Conservation (phyloP, 1,140 invertebrate genomes). For the Hypsibius dujardini region DNA sequence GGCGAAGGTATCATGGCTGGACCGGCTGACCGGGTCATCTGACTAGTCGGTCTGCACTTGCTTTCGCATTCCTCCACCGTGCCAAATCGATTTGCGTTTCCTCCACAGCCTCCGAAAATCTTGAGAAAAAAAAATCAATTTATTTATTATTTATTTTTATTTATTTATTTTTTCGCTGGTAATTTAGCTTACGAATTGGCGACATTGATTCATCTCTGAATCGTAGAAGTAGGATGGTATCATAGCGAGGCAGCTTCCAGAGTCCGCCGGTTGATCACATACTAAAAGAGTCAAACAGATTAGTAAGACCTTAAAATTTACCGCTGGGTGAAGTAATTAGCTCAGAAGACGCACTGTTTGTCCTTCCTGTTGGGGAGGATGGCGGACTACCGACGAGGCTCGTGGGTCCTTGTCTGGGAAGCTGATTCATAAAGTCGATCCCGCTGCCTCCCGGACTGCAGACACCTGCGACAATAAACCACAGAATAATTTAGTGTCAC, state of each 20-base stretch:
- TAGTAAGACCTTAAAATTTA: background rate
- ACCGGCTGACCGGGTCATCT: too few species aligned
- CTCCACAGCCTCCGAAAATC: constrained; percentile 22
- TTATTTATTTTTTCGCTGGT: too few species aligned
- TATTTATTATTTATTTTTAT: background rate
- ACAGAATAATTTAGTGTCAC: too few species aligned
- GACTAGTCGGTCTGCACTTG: constrained; percentile 6
- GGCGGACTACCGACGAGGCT: background rate
- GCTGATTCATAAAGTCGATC: background rate
- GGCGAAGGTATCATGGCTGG: too few species aligned
- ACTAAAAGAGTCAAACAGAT: constrained; percentile 32
- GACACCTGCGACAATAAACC: too few species aligned
- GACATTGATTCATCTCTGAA: constrained; percentile 52
- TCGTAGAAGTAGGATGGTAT: constrained; percentile 53
- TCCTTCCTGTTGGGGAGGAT: background rate
- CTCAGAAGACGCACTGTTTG: background rate
- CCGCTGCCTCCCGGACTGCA: background rate
- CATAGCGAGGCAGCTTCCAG: constrained; percentile 36
- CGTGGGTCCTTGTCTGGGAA: background rate
- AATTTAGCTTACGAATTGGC: constrained; percentile 37
- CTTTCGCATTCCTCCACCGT: constrained; percentile 19
- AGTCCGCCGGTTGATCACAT: constrained; percentile 54
- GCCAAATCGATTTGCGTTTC: constrained; percentile 21
- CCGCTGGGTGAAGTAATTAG: background rate
- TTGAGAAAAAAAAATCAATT: background rate